Evolutionary conservation across 2,888 invertebrate species (phyloP).

Genomic region (Caenorhabditis imperialis): DNA sequence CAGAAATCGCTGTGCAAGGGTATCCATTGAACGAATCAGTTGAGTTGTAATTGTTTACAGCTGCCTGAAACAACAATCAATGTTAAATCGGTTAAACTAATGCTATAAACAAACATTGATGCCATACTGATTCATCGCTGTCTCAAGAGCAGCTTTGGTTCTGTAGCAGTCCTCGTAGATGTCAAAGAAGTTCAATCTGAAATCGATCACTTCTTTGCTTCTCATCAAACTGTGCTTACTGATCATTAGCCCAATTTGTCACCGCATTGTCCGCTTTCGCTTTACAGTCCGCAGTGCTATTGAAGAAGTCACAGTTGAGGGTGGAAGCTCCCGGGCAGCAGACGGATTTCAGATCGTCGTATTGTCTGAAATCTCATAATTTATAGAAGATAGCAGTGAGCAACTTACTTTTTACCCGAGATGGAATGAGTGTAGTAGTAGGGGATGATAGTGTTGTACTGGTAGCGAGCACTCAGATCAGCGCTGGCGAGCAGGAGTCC

Average conservation of each 20-base stretch:
- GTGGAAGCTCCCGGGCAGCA: conserved; percentile 53
- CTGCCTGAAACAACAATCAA: conserved; percentile 6
- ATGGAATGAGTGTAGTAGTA: conserved; percentile 62
- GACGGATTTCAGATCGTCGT: conserved; percentile 57
- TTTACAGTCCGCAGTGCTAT: conserved; percentile 33
- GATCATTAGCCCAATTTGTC: conserved; percentile 37
- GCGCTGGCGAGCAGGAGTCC: conserved; percentile 66
- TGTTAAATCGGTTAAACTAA: not conserved
- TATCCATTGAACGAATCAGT: conserved; percentile 54
- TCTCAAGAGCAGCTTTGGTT: conserved; percentile 14
- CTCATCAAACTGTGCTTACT: conserved; percentile 34
- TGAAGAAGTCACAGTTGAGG: conserved; percentile 49
- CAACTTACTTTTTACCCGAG: conserved; percentile 57
- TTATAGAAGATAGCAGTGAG: not conserved
- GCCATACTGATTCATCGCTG: conserved; percentile 30
- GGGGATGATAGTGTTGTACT: conserved; percentile 61
- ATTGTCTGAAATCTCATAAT: conserved; percentile 57
- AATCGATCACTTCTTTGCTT: no score
- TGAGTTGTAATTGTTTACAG: conserved; percentile 54
- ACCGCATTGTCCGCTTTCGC: conserved; percentile 47
- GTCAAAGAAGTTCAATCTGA: conserved; percentile 52
- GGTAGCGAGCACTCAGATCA: conserved; percentile 52
- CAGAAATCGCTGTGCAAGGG: conserved; percentile 56
- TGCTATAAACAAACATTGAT: conserved; percentile 14
- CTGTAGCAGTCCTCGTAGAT: conserved; percentile 64